These are phyloP conservation scores for Dolichomitus sp. DNA, from an alignment of 2,888 invertebrate species.

Conservation along the genomic window DNA sequence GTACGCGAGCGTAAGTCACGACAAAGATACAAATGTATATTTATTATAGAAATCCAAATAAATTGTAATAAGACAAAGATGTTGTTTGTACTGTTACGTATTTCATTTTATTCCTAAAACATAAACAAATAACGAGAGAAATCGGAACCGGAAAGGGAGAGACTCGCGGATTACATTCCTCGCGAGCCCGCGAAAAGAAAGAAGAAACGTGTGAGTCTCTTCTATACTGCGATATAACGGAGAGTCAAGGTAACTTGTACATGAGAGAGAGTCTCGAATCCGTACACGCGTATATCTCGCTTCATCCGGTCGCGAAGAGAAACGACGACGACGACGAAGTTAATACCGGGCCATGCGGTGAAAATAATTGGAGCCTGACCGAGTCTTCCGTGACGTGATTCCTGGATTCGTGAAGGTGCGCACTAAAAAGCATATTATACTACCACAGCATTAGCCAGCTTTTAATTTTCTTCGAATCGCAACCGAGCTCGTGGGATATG, in stretches of 20 bases:
- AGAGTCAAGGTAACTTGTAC: constrained; percentile 21
- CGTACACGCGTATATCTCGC: constrained; percentile 61
- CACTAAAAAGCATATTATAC: neutral
- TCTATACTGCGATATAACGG: constrained; percentile 25
- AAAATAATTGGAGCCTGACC: constrained; percentile 78
- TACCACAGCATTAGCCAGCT: neutral
- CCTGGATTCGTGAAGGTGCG: constrained; percentile 37
- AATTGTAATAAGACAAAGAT: constrained; percentile 50
- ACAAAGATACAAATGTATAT: constrained; percentile 65
- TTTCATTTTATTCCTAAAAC: constrained; percentile 1
- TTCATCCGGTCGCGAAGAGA: constrained; percentile 63
- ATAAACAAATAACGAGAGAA: neutral
- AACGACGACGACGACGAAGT: constrained; percentile 50
- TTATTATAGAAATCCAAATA: constrained; percentile 63
- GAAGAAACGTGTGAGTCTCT: constrained; percentile 9
- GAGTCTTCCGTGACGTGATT: constrained; percentile 60
- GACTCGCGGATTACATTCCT: constrained; percentile 11
- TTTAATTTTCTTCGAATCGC: neutral
- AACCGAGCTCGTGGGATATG: neutral
- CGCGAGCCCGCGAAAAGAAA: neutral
- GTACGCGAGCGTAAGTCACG: constrained; percentile 37
- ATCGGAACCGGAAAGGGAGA: constrained; percentile 11
- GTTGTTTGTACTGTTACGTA: neutral
- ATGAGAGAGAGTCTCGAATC: constrained; percentile 39
- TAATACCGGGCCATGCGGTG: constrained; percentile 27